A percentile compares a stretch with the other conserved stretches of the same genome.
phyloP scores from a whole-genome alignment of 2,797 vertebrate genomes.

The Tauraco hartlaubi region DNA sequence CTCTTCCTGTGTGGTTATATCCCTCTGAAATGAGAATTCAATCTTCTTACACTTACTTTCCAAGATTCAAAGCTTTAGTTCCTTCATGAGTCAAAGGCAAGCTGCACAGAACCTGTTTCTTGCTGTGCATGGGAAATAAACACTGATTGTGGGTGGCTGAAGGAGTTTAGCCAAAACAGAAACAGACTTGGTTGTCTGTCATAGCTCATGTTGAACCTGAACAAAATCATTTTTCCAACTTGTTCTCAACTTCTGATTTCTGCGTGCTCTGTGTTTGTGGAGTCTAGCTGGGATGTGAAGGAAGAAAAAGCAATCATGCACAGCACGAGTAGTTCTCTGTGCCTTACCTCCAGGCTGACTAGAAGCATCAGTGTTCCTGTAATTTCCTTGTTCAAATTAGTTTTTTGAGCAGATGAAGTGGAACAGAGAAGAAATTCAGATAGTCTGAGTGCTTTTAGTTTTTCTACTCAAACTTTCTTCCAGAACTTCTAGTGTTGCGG shows the following conservation, averaged over 20 bases:
- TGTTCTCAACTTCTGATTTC: constrained; percentile 18
- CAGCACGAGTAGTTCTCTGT: not conserved
- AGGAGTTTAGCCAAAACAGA: not conserved
- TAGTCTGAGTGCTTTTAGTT: not conserved
- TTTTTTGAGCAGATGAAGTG: not conserved
- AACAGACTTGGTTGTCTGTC: not conserved
- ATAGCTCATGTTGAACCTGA: not conserved
- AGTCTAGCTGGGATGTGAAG: not conserved
- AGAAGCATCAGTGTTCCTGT: constrained; percentile 19
- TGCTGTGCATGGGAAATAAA: not conserved
- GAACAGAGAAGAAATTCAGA: not conserved
- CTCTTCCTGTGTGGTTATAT: not conserved
- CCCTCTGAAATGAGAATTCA: not conserved
- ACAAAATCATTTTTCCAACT: not conserved
- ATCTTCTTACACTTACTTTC: not conserved
- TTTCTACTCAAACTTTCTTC: not conserved
- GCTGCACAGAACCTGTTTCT: not conserved
- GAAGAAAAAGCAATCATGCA: constrained; percentile 3
- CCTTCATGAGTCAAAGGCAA: not conserved
- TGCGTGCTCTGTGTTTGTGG: constrained; percentile 12
- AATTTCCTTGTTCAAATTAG: constrained; percentile 33
- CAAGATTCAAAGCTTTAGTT: not conserved
- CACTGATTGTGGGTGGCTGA: not conserved
- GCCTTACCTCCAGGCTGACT: constrained; percentile 3
- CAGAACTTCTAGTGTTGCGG: not conserved